Percentiles rank a stretch among this genome's conserved stretches.
Evolutionary conservation across 2,113 vertebrate genomes (phyloP).

Genomic region (Aphelocoma coerulescens): DNA sequence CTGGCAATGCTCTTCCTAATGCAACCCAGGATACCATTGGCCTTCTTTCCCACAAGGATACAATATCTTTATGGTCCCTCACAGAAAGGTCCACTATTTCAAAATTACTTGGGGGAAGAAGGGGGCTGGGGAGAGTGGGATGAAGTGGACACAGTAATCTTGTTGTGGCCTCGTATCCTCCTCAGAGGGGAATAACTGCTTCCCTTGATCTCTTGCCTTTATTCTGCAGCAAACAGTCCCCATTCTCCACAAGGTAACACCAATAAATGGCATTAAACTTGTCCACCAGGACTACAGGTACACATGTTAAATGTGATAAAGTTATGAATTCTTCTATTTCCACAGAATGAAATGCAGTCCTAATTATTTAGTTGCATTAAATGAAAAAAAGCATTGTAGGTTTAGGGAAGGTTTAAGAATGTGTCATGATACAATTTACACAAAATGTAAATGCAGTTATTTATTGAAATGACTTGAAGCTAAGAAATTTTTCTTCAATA

Average conservation of each 20-base stretch:
- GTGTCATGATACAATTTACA: neutral
- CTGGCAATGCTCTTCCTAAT: neutral
- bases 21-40: too few relatives aligned
- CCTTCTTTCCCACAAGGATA: too few relatives aligned
- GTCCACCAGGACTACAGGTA: neutral
- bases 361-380: neutral
- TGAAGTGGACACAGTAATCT: neutral
- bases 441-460: neutral
- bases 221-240: neutral
- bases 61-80: neutral
- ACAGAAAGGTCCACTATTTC: neutral
- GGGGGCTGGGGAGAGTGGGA: neutral
- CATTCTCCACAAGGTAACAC: neutral
- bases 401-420: neutral
- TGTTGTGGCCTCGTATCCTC: neutral
- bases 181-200: neutral
- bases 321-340: neutral
- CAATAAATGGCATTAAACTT: neutral
- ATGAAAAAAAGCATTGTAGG: neutral
- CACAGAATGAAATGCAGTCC: neutral
- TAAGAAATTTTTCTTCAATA: neutral
- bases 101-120: neutral
- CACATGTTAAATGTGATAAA: neutral
- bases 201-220: neutral
- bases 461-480: neutral